These are phyloP conservation scores for Sebastes ruberrimus DNA, from an alignment of 2,797 vertebrate species.

Conservation along the genomic window DNA sequence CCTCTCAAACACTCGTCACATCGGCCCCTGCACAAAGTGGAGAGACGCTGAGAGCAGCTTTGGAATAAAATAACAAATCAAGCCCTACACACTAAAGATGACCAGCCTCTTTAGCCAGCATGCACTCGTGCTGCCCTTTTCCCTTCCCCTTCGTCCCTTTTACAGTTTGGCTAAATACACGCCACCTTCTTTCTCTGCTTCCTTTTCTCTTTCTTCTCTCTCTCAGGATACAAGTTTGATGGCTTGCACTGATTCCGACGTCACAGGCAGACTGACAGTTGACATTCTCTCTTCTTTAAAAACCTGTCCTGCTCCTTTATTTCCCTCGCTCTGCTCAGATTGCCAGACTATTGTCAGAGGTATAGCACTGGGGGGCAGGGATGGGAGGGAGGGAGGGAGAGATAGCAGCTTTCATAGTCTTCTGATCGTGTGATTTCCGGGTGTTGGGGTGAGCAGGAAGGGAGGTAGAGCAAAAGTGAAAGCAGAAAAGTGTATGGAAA, in stretches of 20 bases:
- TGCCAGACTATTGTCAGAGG: constrained; percentile 78
- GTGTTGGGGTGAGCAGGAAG: constrained; percentile 31
- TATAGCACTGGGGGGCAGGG: constrained; percentile 30
- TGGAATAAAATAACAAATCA: constrained; percentile 57
- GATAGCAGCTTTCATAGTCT: constrained; percentile 66
- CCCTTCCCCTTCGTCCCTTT: constrained; percentile 23
- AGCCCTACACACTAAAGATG: constrained; percentile 46
- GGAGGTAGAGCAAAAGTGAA: constrained; percentile 35
- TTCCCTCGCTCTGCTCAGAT: constrained; percentile 68
- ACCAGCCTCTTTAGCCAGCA: constrained; percentile 41
- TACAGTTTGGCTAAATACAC: constrained; percentile 40
- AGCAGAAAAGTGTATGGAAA: not conserved
- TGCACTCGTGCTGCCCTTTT: constrained; percentile 44
- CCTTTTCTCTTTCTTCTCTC: constrained; percentile 37
- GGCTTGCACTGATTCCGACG: constrained; percentile 67
- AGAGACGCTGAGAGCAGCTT: constrained; percentile 52
- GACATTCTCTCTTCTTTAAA: constrained; percentile 85
- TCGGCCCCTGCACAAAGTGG: constrained; percentile 21
- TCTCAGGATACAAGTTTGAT: constrained; percentile 66
- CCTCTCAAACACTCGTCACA: constrained; percentile 41
- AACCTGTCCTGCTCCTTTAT: constrained; percentile 73
- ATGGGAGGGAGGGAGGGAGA: constrained; percentile 8
- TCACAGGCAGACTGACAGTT: constrained; percentile 85
- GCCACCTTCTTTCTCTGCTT: constrained; percentile 10
- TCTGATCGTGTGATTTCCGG: constrained; percentile 64